A percentile compares a stretch with the other conserved stretches of the same genome.
Conservation (phyloP, 2,888 invertebrate species). For the Drosophila anomelani region DNA sequence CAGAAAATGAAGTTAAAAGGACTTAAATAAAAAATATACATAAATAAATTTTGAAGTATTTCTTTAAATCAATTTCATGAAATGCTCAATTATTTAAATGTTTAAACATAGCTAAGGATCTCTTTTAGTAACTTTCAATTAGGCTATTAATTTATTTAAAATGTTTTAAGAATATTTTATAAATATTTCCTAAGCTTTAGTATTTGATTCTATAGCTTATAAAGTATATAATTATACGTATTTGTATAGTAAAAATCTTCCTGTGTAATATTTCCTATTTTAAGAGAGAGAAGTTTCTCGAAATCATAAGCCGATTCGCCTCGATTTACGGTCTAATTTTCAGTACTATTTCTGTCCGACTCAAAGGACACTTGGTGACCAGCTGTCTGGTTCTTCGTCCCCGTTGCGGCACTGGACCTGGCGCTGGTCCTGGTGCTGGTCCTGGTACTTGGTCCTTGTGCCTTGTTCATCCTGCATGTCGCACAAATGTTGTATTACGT, state of each 20-base stretch:
- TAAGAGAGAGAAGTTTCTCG: background rate
- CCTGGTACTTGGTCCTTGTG: constrained; percentile 4
- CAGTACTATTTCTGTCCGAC: constrained; percentile 1
- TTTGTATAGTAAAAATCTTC: background rate
- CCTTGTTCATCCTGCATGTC: constrained; percentile 47
- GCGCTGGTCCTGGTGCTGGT: background rate
- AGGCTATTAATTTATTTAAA: background rate
- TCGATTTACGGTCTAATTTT: constrained; percentile 17
- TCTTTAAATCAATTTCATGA: too few species aligned
- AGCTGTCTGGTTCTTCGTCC: constrained; percentile 22
- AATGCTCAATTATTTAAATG: background rate
- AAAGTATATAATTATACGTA: too few species aligned
- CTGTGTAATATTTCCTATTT: background rate
- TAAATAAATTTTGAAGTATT: too few species aligned
- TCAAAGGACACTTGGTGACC: constrained; percentile 26
- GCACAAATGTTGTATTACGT: constrained; percentile 75
- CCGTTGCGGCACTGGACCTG: background rate
- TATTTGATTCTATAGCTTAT: background rate
- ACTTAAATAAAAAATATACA: background rate
- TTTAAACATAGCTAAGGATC: too few species aligned
- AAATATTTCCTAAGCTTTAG: background rate
- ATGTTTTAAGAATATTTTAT: background rate
- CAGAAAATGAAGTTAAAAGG: background rate
- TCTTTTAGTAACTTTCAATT: too few species aligned
- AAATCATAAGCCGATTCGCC: constrained; percentile 8